Evolutionary conservation across 2,113 vertebrate species (phyloP).

Genomic region (Hemibagrus wyckioides): DNA sequence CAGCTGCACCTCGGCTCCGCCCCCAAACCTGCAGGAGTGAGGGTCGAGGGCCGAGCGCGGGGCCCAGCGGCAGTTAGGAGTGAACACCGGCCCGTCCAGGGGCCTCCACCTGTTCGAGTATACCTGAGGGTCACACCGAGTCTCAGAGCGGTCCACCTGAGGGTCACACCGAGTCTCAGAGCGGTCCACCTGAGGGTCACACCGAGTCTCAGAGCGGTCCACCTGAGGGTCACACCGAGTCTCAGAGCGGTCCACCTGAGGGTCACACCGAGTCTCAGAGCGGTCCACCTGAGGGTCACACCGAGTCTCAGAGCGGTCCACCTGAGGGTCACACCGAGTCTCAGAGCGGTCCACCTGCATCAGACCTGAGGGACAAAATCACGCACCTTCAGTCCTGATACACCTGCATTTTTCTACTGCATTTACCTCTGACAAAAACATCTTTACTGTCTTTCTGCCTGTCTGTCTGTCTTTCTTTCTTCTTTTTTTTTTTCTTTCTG

Average conservation of each 20-base stretch:
- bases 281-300: conserved; percentile 37
- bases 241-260: too few species aligned
- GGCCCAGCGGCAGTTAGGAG: conserved; percentile 59
- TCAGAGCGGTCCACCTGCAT: conserved; percentile 35
- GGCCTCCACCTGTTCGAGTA: conserved; percentile 49
- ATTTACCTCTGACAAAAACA: not conserved
- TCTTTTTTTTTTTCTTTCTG: not conserved
- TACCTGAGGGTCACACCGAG: too few species aligned
- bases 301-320: not conserved
- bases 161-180: too few species aligned
- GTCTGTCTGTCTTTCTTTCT: not conserved
- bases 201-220: not conserved
- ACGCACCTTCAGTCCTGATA: not conserved
- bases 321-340: too few species aligned
- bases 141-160: conserved; percentile 19
- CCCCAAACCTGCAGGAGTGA: conserved; percentile 32
- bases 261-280: too few species aligned
- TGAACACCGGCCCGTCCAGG: conserved; percentile 61
- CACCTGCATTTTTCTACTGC: not conserved
- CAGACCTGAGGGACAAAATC: conserved; percentile 39
- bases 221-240: too few species aligned
- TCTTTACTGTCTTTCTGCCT: not conserved
- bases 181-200: too few species aligned
- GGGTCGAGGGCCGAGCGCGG: conserved; percentile 53
- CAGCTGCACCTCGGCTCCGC: conserved; percentile 69